Conservation (phyloP, 2,797 vertebrate genomes). For the Gymnoscopelus microlampas region DNA sequence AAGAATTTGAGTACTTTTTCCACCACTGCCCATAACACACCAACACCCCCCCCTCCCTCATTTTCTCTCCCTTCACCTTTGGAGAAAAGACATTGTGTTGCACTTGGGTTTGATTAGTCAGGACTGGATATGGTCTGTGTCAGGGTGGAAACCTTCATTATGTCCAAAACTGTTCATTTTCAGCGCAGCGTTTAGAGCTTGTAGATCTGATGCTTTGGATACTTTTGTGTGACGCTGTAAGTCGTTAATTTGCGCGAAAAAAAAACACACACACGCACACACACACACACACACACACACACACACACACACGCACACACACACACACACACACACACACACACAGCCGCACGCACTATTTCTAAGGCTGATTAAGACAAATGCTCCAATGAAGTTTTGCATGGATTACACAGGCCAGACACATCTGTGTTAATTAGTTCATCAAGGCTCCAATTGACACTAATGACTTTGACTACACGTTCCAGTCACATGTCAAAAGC, state of each 20-base stretch:
- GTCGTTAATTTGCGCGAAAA: no score
- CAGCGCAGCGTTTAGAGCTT: no score
- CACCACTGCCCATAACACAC: no score
- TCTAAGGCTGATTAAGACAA: slow-evolving; percentile 5
- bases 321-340: neutral
- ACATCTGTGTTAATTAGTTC: slow-evolving; percentile 33
- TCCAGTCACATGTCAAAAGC: no score
- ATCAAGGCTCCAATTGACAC: slow-evolving; percentile 9
- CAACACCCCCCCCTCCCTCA: slow-evolving; percentile 12
- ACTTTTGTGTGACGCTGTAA: no score
- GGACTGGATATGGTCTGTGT: no score
- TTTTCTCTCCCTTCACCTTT: slow-evolving; percentile 32
- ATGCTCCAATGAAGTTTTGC: neutral
- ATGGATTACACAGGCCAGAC: slow-evolving; percentile 7
- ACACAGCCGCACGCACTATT: neutral
- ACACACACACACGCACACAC: neutral
- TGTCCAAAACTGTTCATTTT: no score
- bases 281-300: neutral
- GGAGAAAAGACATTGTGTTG: slow-evolving; percentile 33
- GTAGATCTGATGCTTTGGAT: no score
- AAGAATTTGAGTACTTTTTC: no score
- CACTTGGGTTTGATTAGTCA: slow-evolving; percentile 30
- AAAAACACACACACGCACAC: neutral
- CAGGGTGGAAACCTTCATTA: no score
- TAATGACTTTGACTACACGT: no score